phyloP scores from a whole-genome alignment of 1,140 invertebrate species.

The Drosophila hydei region DNA sequence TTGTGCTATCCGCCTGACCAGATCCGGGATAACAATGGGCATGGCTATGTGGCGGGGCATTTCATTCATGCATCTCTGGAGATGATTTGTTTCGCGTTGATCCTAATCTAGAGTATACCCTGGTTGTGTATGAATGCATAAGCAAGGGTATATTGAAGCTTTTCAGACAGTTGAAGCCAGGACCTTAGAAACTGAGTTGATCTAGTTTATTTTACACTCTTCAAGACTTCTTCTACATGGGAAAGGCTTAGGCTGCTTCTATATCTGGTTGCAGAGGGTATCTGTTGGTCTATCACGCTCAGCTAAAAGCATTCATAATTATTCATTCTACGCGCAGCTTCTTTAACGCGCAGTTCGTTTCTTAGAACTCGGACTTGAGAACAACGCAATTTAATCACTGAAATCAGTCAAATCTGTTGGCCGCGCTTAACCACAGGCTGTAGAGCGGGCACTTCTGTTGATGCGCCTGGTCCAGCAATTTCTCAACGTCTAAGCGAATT shows the following conservation, averaged over 20 bases:
- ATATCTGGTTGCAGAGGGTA: not conserved
- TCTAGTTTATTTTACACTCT: too few relatives aligned
- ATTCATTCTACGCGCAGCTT: slow-evolving; percentile 6
- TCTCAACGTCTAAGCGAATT: slow-evolving; percentile 71
- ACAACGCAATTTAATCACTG: slow-evolving; percentile 44
- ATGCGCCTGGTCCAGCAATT: slow-evolving; percentile 63
- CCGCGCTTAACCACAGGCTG: slow-evolving; percentile 9
- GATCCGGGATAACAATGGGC: slow-evolving; percentile 49
- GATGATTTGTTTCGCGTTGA: slow-evolving; percentile 43
- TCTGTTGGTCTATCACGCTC: too few relatives aligned
- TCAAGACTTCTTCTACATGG: too few relatives aligned
- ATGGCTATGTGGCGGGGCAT: slow-evolving; percentile 25
- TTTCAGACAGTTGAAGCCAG: not conserved
- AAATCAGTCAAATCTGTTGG: slow-evolving; percentile 54
- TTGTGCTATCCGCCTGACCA: slow-evolving; percentile 51
- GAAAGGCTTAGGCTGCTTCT: not conserved
- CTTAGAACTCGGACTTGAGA: slow-evolving; percentile 60
- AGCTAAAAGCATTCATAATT: not conserved
- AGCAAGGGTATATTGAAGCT: not conserved
- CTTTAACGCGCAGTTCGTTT: slow-evolving; percentile 66
- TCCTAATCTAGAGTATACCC: slow-evolving; percentile 40
- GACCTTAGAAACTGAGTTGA: not conserved
- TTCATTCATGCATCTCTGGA: slow-evolving; percentile 48
- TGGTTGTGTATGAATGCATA: not conserved
- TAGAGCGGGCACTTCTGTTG: not conserved